A percentile compares a stretch with the other conserved stretches of the same genome.
Evolutionary conservation across 2,888 invertebrate species (phyloP).

Genomic region (Scaptomyza reducta): DNA sequence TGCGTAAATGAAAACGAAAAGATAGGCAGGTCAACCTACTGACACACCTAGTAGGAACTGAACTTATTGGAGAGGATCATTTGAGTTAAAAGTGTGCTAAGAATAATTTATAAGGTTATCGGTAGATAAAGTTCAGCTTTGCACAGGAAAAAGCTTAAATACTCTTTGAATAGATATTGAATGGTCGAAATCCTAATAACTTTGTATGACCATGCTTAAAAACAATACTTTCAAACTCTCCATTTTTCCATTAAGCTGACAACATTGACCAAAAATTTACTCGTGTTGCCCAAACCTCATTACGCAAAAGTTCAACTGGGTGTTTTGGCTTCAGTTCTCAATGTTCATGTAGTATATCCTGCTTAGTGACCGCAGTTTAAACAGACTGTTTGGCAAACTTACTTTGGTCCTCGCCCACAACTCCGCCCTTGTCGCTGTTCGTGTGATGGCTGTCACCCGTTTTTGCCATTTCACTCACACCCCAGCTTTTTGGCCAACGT

Average conservation of each 20-base stretch:
- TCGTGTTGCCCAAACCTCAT: constrained; percentile 1
- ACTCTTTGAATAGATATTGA: no score
- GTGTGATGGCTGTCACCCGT: constrained; percentile 66
- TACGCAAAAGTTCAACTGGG: constrained; percentile 22
- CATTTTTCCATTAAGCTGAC: neutral
- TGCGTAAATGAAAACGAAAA: constrained; percentile 36
- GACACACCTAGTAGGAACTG: constrained; percentile 28
- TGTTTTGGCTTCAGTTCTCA: constrained; percentile 9
- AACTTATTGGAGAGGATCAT: neutral
- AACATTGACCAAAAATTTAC: neutral
- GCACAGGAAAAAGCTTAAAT: no score
- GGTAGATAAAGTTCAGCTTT: no score
- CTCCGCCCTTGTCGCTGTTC: constrained; percentile 13
- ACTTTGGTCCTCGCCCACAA: constrained; percentile 34
- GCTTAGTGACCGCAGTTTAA: constrained; percentile 72
- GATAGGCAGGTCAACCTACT: constrained; percentile 52
- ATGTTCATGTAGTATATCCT: constrained; percentile 39
- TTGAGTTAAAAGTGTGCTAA: neutral
- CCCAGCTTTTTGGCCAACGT: constrained; percentile 39
- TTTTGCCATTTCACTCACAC: constrained; percentile 11
- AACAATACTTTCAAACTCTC: neutral
- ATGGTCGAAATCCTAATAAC: no score
- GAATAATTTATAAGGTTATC: no score
- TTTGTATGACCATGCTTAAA: no score
- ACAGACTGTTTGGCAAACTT: constrained; percentile 62